These are phyloP conservation scores for Antedon bifida DNA, from an alignment of 35 echinoderm and acorn worm genomes.

Conservation along the genomic window DNA sequence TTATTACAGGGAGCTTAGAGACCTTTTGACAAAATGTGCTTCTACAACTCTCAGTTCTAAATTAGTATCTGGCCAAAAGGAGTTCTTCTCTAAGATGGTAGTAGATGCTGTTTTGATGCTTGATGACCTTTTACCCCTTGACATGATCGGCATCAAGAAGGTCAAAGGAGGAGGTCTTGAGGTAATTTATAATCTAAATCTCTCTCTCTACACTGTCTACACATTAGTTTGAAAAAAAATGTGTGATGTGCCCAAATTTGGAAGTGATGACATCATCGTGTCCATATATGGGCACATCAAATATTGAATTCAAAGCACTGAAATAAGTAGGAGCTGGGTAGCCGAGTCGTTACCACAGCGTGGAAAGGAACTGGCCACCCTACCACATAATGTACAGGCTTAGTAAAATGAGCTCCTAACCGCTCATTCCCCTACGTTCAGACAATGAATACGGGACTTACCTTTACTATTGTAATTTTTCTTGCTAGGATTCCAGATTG, in stretches of 20 bases:
- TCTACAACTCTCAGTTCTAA: conserved; percentile 94
- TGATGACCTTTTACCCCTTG: conserved; percentile 82
- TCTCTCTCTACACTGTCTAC: background rate
- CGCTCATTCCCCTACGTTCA: no score
- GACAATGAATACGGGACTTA: no score
- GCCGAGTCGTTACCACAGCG: no score
- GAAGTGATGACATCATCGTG: no score
- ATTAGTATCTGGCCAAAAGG: conserved; percentile 65
- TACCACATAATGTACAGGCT: no score
- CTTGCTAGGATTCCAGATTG: conserved; percentile 73
- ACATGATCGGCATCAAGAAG: conserved; percentile 99
- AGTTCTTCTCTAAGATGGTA: conserved; percentile 97
- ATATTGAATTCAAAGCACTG: no score
- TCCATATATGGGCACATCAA: no score
- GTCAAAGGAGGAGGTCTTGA: conserved; percentile 83
- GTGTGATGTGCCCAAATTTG: no score
- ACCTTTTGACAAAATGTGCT: conserved; percentile 80
- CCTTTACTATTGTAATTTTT: background rate
- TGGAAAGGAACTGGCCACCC: no score
- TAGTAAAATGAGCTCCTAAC: no score
- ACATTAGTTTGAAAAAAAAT: no score
- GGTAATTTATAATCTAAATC: conserved; percentile 42
- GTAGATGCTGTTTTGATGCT: conserved; percentile 79
- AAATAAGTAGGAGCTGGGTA: no score
- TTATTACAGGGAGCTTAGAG: conserved; percentile 54